phyloP scores from a whole-genome alignment of 2,888 invertebrate species.

The Lepidocyrtoides sp. region DNA sequence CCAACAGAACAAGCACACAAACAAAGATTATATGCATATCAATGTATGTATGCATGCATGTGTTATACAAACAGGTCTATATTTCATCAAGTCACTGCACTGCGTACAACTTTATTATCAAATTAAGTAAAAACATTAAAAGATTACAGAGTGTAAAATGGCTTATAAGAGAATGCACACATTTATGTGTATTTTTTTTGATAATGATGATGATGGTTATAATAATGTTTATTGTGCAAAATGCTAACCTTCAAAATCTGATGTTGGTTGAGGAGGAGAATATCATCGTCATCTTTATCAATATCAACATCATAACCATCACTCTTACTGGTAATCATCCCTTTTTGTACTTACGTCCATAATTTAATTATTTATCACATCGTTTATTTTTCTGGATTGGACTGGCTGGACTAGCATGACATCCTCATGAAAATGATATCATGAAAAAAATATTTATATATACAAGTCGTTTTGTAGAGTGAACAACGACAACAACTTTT shows the following conservation, averaged over 20 bases:
- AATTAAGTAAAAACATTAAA: slow-evolving; percentile 20
- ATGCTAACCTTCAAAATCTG: slow-evolving; percentile 58
- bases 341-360: slow-evolving; percentile 6
- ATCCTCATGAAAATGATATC: not conserved
- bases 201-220: not conserved
- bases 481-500: slow-evolving; percentile 26
- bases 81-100: too few species aligned
- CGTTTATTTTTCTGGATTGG: slow-evolving; percentile 45
- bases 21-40: not conserved
- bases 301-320: not conserved
- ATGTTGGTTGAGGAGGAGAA: slow-evolving; percentile 24
- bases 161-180: not conserved
- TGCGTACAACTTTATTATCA: slow-evolving; percentile 48
- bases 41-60: too few species aligned
- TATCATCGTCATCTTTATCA: slow-evolving; percentile 54
- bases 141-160: not conserved
- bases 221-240: slow-evolving; percentile 14
- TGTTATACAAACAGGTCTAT: too few species aligned
- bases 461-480: slow-evolving; percentile 28
- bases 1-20: not conserved
- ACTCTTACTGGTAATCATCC: not conserved
- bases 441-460: too few species aligned
- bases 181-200: slow-evolving; percentile 27
- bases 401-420: slow-evolving; percentile 16
- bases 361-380: slow-evolving; percentile 55